Evolutionary conservation across 2,888 invertebrate species (phyloP), one percentile per base, ranked within the genome.

Genomic region (Rhagophthalmus giganteus): DNA sequence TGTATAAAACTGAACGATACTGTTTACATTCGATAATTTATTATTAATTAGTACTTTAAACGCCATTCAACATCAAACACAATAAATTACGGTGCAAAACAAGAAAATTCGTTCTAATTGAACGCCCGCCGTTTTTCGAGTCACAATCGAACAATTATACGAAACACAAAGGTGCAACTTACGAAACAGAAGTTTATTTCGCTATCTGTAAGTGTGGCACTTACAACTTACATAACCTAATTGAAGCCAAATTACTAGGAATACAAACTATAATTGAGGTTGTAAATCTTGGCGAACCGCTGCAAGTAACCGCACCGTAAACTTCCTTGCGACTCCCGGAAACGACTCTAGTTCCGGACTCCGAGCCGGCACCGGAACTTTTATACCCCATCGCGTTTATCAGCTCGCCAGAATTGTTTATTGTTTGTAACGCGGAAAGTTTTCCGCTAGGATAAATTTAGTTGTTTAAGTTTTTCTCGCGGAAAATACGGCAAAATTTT

Each of bases 301-400:
- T 48, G 46, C 33, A 55, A 56, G 55, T 56, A 59, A 64, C 62
- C 64, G 59, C 63, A 66, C 63, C 48, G 53, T 53, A 53, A 53
- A 53, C 48, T 62, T 61, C 56, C 65, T 63, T 60, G 62, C 58
- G 62, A 61, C 62, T 59, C 57, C 64, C 64, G 66, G 67, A 68
- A 69, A 68, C 67, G 67, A 65, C 63, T 63, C 54, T 58, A 55
- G 63, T 68, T 69, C 67, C 67, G 67, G 66, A 65, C 59, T 61
- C 65, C 50, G 48, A 55, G 53, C 60, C 61, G 59, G 61, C 61
- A 56, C 65, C 63, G 66, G 66, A 67, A 67, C 66, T 65, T 67
- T 67, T 67, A 66, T 64, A 63, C 59, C 60, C 61, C 62, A 57
- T 55, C 62, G 55, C 65, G 59, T 65, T 65, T 60, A 65, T 65